phyloP scores from a whole-genome alignment of 2,113 vertebrate genomes.

The Lota lota region DNA sequence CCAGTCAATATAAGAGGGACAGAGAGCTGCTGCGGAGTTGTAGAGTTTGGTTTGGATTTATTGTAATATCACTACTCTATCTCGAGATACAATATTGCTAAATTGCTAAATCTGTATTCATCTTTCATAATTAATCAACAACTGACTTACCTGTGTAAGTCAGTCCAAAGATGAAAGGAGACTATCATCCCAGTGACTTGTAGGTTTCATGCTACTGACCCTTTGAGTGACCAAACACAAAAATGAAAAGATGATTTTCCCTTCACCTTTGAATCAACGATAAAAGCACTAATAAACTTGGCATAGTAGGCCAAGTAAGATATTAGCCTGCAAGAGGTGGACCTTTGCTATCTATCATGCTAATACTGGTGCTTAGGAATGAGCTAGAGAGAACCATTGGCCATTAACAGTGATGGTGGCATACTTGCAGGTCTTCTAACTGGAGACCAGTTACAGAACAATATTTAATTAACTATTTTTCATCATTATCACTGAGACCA shows the following conservation, averaged over 20 bases:
- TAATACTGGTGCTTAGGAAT: constrained; percentile 36
- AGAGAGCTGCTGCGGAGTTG: no score
- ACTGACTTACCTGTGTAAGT: no score
- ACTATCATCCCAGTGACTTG: background rate
- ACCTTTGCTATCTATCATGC: constrained; percentile 45
- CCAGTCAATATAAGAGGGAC: no score
- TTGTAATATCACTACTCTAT: no score
- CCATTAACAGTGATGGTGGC: constrained; percentile 44
- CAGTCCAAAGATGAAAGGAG: background rate
- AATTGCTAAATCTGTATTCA: no score
- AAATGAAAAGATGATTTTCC: constrained; percentile 2
- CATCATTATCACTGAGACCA: background rate
- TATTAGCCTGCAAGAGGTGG: constrained; percentile 12
- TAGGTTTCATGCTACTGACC: background rate
- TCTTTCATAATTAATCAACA: no score
- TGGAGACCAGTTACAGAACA: constrained; percentile 17
- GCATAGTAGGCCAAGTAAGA: constrained; percentile 13
- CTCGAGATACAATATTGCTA: no score
- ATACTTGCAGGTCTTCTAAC: constrained; percentile 28
- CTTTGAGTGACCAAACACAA: background rate
- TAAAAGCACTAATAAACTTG: constrained; percentile 36
- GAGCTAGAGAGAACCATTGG: constrained; percentile 40
- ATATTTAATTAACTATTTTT: background rate
- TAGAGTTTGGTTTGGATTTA: no score
- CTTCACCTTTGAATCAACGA: constrained; percentile 15